Conservation (phyloP, 2,113 vertebrate species). For the Cheirogaleus medius region DNA sequence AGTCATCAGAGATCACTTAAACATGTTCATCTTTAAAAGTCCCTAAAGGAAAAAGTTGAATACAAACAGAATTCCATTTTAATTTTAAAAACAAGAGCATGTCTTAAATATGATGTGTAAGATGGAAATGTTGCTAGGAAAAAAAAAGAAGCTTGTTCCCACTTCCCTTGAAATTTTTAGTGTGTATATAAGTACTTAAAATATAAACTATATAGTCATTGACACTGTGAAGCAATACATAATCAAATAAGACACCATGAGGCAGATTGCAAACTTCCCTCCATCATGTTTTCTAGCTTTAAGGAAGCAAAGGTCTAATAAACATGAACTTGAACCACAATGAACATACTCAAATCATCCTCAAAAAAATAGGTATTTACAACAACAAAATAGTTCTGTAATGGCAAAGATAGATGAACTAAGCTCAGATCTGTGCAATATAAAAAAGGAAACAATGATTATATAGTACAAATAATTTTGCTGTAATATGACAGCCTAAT, state of each 20-base stretch:
- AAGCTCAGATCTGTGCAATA: conserved; percentile 82
- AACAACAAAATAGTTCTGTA: conserved; percentile 66
- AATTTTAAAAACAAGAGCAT: not conserved
- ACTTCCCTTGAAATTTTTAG: conserved; percentile 10
- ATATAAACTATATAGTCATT: conserved; percentile 37
- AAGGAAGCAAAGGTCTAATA: conserved; percentile 64
- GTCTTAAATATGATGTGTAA: not conserved
- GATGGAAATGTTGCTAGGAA: not conserved
- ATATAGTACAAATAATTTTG: conserved; percentile 85
- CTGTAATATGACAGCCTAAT: conserved; percentile 87
- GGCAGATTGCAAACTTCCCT: conserved; percentile 13
- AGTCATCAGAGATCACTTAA: not conserved
- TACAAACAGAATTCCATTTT: not conserved
- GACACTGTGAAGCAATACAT: conserved; percentile 21
- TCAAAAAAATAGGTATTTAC: conserved; percentile 77
- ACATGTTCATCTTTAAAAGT: not conserved
- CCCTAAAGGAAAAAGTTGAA: not conserved
- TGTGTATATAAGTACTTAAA: conserved; percentile 23
- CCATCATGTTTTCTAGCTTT: conserved; percentile 29
- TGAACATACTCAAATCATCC: conserved; percentile 45
- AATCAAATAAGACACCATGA: not conserved
- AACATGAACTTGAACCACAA: conserved; percentile 65
- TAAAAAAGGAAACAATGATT: conserved; percentile 81
- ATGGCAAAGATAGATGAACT: conserved; percentile 79
- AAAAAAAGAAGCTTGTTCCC: not conserved